Percentiles rank a stretch among this genome's conserved stretches.
These are phyloP conservation scores for Tortricodes alternella DNA, from an alignment of 2,888 invertebrate genomes.

Conservation along the genomic window DNA sequence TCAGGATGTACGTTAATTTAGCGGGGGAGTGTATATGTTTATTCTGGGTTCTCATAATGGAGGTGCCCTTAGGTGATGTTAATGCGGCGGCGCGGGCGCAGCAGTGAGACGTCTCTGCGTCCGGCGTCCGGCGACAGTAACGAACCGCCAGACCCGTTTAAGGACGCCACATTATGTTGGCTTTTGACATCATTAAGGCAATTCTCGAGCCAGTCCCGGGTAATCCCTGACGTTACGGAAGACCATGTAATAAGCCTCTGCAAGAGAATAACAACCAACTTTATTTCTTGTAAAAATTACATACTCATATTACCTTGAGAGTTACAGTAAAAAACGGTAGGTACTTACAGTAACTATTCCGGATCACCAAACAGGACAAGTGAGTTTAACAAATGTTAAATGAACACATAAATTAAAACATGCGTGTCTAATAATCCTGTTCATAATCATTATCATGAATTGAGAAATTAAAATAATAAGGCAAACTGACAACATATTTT, in stretches of 20 bases:
- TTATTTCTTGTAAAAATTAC: conserved; percentile 4
- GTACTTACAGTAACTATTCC: background rate
- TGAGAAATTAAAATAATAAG: conserved; percentile 9
- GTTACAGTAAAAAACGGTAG: background rate
- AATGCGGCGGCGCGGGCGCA: conserved; percentile 55
- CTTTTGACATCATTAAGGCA: conserved; percentile 78
- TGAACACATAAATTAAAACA: conserved; percentile 4
- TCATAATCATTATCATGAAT: conserved; percentile 8
- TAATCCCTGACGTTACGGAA: conserved; percentile 45
- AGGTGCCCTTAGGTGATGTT: conserved; percentile 46
- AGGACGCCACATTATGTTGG: conserved; percentile 70
- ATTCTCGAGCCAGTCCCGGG: conserved; percentile 45
- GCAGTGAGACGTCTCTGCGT: conserved; percentile 69
- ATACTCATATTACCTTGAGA: conserved; percentile 2
- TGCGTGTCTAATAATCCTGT: conserved; percentile 16
- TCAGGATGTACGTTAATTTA: conserved; percentile 46
- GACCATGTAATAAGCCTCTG: conserved; percentile 34
- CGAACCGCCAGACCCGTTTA: conserved; percentile 69
- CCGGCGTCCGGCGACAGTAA: conserved; percentile 65
- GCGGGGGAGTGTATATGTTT: conserved; percentile 56
- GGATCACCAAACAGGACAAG: conserved; percentile 6
- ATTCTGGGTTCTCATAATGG: conserved; percentile 54
- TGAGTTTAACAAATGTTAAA: conserved; percentile 7
- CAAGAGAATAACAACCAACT: conserved; percentile 14
- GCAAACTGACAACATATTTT: conserved; percentile 6